Evolutionary conservation across 2,888 invertebrate species (phyloP).

Genomic region (Parasteatoda lunata): DNA sequence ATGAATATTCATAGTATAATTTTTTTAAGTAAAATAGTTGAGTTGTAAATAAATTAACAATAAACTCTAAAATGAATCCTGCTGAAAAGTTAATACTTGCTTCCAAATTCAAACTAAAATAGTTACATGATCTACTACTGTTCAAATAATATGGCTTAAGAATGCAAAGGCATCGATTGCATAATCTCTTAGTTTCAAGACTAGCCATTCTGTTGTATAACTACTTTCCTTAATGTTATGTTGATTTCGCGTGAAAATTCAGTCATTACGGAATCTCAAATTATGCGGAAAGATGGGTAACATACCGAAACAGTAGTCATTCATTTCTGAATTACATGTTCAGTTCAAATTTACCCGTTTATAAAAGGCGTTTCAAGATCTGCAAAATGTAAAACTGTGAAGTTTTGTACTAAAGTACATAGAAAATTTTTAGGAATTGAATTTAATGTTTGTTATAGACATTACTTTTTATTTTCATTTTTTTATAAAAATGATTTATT

Average conservation of each 20-base stretch:
- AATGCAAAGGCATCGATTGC: background rate
- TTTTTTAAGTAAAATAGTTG: background rate
- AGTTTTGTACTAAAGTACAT: too few relatives aligned
- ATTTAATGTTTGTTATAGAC: too few relatives aligned
- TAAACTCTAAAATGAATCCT: background rate
- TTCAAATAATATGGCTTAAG: background rate
- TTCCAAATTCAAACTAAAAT: too few relatives aligned
- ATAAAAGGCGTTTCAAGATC: too few relatives aligned
- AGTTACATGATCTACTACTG: background rate
- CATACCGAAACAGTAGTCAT: background rate
- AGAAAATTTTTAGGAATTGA: too few relatives aligned
- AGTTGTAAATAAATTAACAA: background rate
- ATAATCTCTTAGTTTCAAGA: background rate
- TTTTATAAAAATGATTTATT: too few relatives aligned
- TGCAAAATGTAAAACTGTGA: too few relatives aligned
- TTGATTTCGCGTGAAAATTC: background rate
- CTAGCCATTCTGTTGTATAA: background rate
- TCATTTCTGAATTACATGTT: background rate
- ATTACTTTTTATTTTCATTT: too few relatives aligned
- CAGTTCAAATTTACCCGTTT: background rate
- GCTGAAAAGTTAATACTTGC: too few relatives aligned
- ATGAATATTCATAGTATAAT: background rate
- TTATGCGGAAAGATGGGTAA: constrained; percentile 16
- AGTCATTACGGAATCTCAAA: constrained; percentile 4
- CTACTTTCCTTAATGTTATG: constrained; percentile 8